Evolutionary conservation across 2,797 vertebrate species (phyloP), one percentile per base, ranked within the genome.

Genomic region (Eospalax fontanierii): DNA sequence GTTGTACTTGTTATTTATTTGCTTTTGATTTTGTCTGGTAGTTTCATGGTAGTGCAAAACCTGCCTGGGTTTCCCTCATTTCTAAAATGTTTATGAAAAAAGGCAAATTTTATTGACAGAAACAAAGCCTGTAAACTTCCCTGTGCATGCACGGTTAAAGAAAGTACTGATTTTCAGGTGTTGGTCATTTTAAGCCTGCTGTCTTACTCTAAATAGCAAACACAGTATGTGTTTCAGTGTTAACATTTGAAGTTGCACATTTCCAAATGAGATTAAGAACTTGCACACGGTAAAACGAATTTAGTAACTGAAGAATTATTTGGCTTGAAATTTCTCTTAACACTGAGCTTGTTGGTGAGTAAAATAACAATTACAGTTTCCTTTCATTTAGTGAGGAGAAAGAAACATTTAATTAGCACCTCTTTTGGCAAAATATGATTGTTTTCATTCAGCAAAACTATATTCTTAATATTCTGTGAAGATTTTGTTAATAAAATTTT

Each of bases 291-390:
- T 87, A 89, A 92, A 87, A 84, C 78, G 93, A 91, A 93, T 90
- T 92, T 92, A 93, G 85, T 82, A 87, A 92, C 96, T 96, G 63
- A 93, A 97, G 94, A 97, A 86, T 8, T 97, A 86, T 97, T 97
- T 96, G 94, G 91, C 96, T 98, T 96, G 90, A 91, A 83, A 91
- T 92, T 96, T 95, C 54, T 96, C 91, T 85, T 97, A 85, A 78
- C 75, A 97, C 59, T 96, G 93, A 96, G 73, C 76, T 80, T 91
- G 90, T 79, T 91, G 82, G 76, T 93, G 95, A 97, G 89, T 66
- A 96, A 97, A 97, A 97, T 96, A 91, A 96, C 97, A 97, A 96
- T 76, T 59, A 97, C 78, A 92, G 90, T 28, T 86, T 93, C 81
- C 28, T 68, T 50, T 97, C 66, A 93, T 92, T 96, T 75, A 76